phyloP scores from a whole-genome alignment of 2,888 invertebrate species.

The Mellilla xanthometata region DNA sequence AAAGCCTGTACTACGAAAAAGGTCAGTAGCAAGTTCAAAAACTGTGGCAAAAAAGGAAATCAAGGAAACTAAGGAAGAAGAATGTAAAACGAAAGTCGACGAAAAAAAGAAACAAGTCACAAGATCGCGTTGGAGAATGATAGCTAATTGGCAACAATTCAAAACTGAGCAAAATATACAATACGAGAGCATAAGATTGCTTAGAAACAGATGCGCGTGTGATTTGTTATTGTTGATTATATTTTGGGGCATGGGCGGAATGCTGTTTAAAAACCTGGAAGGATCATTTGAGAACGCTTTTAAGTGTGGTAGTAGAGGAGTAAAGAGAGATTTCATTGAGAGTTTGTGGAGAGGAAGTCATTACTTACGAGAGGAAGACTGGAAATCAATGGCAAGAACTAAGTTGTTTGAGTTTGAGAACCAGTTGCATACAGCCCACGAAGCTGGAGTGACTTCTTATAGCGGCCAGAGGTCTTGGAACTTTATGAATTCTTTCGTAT shows the following conservation, averaged over 20 bases:
- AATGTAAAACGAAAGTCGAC: constrained; percentile 40
- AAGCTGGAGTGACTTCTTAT: constrained; percentile 91
- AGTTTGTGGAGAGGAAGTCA: constrained; percentile 91
- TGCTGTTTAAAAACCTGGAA: constrained; percentile 91
- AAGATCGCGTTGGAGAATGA: constrained; percentile 67
- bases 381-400: constrained; percentile 92
- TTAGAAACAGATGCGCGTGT: constrained; percentile 86
- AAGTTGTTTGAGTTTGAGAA: constrained; percentile 93
- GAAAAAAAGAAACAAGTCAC: constrained; percentile 47
- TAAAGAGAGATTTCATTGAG: constrained; percentile 93
- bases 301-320: constrained; percentile 93
- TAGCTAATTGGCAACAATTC: constrained; percentile 82
- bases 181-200: constrained; percentile 73
- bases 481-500: constrained; percentile 93
- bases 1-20: constrained; percentile 57
- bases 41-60: constrained; percentile 39
- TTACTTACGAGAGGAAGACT: constrained; percentile 92
- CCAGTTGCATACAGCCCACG: constrained; percentile 91
- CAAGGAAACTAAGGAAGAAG: constrained; percentile 42
- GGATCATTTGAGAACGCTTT: constrained; percentile 93
- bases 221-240: constrained; percentile 87
- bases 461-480: constrained; percentile 94
- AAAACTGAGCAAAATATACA: constrained; percentile 82
- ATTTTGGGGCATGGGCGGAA: constrained; percentile 90
- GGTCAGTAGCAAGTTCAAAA: constrained; percentile 48